Evolutionary conservation across 2,797 vertebrate genomes (phyloP).

Genomic region (Arvicola amphibius): DNA sequence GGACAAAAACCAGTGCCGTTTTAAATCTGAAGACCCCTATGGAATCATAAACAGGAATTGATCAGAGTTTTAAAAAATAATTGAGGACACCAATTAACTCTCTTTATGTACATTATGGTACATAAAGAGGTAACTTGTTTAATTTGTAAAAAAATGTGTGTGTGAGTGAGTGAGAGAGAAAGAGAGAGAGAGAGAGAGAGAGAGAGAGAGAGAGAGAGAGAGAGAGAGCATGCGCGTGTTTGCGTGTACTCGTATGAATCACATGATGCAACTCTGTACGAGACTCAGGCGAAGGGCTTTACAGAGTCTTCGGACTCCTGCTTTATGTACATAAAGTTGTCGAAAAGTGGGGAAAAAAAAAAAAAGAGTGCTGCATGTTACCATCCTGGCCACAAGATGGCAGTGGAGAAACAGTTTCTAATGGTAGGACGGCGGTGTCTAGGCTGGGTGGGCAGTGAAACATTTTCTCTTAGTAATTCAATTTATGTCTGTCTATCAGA

Average conservation of each 20-base stretch:
- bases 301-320: not conserved
- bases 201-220: no score
- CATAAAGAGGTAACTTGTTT: not conserved
- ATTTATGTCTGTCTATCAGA: constrained; percentile 77
- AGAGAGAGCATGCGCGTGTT: no score
- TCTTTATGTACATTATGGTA: not conserved
- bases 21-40: not conserved
- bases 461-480: constrained; percentile 67
- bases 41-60: not conserved
- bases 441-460: not conserved
- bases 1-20: not conserved
- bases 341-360: not conserved
- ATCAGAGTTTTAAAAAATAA: constrained; percentile 3
- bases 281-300: not conserved
- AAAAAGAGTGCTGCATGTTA: not conserved
- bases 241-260: not conserved
- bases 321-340: not conserved
- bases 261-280: not conserved
- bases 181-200: no score
- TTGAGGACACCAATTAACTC: not conserved
- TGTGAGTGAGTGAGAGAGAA: not conserved
- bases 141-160: not conserved
- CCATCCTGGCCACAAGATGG: constrained; percentile 84
- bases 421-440: not conserved
- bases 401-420: constrained; percentile 80